Conservation (phyloP, 2,888 invertebrate species). For the Tuberolachnus salignus region DNA sequence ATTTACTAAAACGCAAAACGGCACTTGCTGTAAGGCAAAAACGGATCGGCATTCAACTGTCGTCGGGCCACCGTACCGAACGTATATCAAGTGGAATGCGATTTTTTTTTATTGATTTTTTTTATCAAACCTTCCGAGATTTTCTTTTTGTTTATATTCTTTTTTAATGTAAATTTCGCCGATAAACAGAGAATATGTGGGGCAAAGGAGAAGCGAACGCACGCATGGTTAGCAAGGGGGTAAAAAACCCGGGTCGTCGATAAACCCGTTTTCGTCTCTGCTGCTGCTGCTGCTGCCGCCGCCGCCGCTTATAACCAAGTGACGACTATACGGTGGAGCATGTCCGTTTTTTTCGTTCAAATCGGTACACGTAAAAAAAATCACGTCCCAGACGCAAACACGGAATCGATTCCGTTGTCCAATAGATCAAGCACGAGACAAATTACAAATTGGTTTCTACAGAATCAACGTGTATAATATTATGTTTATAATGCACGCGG, state of each 20-base stretch:
- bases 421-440: slow-evolving; percentile 52
- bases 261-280: slow-evolving; percentile 38
- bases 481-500: slow-evolving; percentile 5
- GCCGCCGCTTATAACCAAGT: background rate
- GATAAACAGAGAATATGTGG: slow-evolving; percentile 48
- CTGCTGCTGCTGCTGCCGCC: background rate
- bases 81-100: slow-evolving; percentile 49
- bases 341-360: slow-evolving; percentile 45
- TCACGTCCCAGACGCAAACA: slow-evolving; percentile 47
- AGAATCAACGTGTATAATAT: slow-evolving; percentile 1
- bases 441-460: slow-evolving; percentile 51
- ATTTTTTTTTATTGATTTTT: slow-evolving; percentile 38
- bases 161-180: slow-evolving; percentile 57
- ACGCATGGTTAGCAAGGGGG: background rate
- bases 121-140: slow-evolving; percentile 36
- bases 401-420: slow-evolving; percentile 42
- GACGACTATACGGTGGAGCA: slow-evolving; percentile 40
- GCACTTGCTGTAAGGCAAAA: slow-evolving; percentile 52
- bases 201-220: slow-evolving; percentile 21
- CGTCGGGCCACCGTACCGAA: slow-evolving; percentile 33
- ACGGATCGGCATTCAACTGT: slow-evolving; percentile 54
- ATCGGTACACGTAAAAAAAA: slow-evolving; percentile 24
- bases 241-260: slow-evolving; percentile 17
- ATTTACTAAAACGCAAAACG: slow-evolving; percentile 40
- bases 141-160: slow-evolving; percentile 47